Base-by-base conservation (phyloP, 64 coral and sea anemone species). In the Acropora tenuis region DNA sequence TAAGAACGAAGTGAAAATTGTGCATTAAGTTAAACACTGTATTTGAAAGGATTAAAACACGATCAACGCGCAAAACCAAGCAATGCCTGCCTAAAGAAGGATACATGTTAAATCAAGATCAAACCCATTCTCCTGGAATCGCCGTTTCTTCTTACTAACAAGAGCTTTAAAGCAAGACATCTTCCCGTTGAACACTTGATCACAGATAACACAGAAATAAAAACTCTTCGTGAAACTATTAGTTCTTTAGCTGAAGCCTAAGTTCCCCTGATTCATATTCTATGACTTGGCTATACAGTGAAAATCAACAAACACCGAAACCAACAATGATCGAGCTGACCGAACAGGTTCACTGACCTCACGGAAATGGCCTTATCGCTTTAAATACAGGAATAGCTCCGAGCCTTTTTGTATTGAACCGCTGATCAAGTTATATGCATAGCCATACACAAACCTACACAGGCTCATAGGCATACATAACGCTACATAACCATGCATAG, bases 51-150 rank as follows among this genome's bases (percentile, higher is more conserved):
- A n/a, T n/a, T n/a, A n/a, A n/a, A n/a, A n/a, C n/a, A n/a, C n/a
- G n/a, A n/a, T n/a, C n/a, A n/a, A n/a, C n/a, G n/a, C n/a, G 71
- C 49, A 84, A 9, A 47, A 8, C 6, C 42, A 13, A 0, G 18
- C 6, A 7, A 19, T 3, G 18, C 6, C 19, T 63, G 48, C 59
- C 75, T 50, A 57, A 84, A 73, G 86, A 98, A 98, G 96, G 96
- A 98, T 98, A 98, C 96, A 98, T 47, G 96, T 98, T 73, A 98
- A 92, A 88, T 98, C 96, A 41, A 98, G 74, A 86, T 98, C 96
- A 88, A 98, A 98, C 44, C 92, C 92, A 50, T 88, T 89, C 61
- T 98, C 96, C 74, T 74, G 90, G 75, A 98, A 98, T 73, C 96
- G 78, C 19, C 96, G 88, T 85, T 98, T 98, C 69, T 98, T 98